Evolutionary conservation across 2,113 vertebrate genomes (phyloP), one percentile per base, ranked within the genome.

Genomic region (Stomatorhinus ivindoensis): DNA sequence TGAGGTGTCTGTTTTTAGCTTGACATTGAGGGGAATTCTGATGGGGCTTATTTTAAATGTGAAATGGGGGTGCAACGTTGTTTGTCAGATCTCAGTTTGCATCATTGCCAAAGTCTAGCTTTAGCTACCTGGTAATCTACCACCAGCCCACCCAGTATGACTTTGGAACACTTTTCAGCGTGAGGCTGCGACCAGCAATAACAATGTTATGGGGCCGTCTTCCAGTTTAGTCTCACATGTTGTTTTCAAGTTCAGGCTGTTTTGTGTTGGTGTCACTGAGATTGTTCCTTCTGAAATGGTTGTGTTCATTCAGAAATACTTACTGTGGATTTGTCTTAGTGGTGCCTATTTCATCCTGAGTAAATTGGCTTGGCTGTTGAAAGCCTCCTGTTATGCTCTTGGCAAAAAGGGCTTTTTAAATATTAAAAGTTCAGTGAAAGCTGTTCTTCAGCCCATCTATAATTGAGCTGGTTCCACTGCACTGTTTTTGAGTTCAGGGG

Each of bases 341-440:
- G 46, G 65, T 83, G 35, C 39, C 19, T 6, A 51, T 51, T 87
- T 51, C 85, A 53, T 55, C 47, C 39, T 55, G 69, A 58, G 35
- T 83, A 27, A 80, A 53, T 39, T 88, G 69, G 88, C 24, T 8
- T 35, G 69, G 53, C 47, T 80, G 69, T 21, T 53, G 31, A 48
- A 82, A 31, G 46, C 6, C 48, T 51, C n/a, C 50, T 19, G 13
- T 82, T 89, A 83, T 84, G 35, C 73, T 44, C 83, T 85, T 84
- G 80, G 50, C 80, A 24, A 24, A 39, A 21, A 15, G 50, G 35
- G 4, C 53, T 83, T 84, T 90, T 88, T 88, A 87, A 90, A 85
- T 89, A 90, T 89, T 86, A 84, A 55, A 42, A 86, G 39, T 88
- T 89, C 31, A 61, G 17, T 89, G 86, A 88, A 90, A 90, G 87